phyloP scores from a whole-genome alignment of 2,888 invertebrate species.

The Eupithecia exiguata region DNA sequence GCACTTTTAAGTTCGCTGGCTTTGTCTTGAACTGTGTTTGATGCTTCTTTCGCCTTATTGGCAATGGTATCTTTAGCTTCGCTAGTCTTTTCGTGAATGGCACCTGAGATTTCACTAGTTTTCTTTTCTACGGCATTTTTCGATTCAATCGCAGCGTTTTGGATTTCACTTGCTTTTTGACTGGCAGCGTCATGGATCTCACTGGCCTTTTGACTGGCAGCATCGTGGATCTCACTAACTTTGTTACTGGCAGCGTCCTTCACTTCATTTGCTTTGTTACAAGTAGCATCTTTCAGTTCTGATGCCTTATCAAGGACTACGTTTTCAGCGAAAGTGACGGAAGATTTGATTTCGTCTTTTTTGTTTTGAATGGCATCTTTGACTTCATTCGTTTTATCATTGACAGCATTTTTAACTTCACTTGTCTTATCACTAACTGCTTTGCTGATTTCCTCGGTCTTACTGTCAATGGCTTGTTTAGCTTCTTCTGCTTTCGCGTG shows the following conservation, averaged over 20 bases:
- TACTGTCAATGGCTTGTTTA: constrained; percentile 49
- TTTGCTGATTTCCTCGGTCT: constrained; percentile 51
- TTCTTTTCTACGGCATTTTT: constrained; percentile 48
- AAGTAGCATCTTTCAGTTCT: constrained; percentile 43
- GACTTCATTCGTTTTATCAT: constrained; percentile 43
- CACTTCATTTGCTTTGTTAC: constrained; percentile 43
- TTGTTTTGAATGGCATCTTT: constrained; percentile 44
- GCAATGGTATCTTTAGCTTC: constrained; percentile 44
- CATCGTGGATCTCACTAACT: constrained; percentile 43
- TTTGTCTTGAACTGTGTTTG: constrained; percentile 45
- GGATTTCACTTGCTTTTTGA: constrained; percentile 51
- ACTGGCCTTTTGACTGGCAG: constrained; percentile 52
- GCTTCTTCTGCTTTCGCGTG: constrained; percentile 53
- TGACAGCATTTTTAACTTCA: constrained; percentile 52
- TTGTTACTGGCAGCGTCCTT: constrained; percentile 47
- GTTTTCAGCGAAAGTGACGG: constrained; percentile 43
- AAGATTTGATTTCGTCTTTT: constrained; percentile 42
- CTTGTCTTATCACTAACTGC: constrained; percentile 54
- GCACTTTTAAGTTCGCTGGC: constrained; percentile 48
- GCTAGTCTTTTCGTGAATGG: constrained; percentile 47
- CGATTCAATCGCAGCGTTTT: constrained; percentile 42
- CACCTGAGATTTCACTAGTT: constrained; percentile 46
- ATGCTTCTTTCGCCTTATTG: constrained; percentile 47
- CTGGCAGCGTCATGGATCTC: constrained; percentile 53
- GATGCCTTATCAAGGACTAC: constrained; percentile 51